Conservation (phyloP, 92 coral and sea anemone genomes). For the Metridium senile region DNA sequence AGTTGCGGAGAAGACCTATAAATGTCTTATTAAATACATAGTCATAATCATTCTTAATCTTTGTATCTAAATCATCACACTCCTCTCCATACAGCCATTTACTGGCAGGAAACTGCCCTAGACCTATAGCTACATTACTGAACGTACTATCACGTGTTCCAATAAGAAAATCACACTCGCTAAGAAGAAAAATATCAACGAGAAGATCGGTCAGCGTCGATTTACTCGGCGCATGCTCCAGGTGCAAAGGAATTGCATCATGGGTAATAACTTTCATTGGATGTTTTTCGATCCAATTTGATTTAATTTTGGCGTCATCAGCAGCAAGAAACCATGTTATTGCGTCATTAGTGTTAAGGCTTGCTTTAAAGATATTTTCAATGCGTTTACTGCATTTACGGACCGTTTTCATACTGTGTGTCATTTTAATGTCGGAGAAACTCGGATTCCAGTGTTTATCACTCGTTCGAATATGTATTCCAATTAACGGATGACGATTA, state of each 20-base stretch:
- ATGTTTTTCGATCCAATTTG: constrained; percentile 7
- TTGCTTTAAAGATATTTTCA: not conserved
- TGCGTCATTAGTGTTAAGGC: not conserved
- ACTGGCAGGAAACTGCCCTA: constrained; percentile 15
- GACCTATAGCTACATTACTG: constrained; percentile 20
- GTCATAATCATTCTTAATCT: not conserved
- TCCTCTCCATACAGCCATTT: constrained; percentile 44
- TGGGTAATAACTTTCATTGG: constrained; percentile 30
- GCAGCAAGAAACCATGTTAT: constrained; percentile 52
- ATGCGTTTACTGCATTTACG: constrained; percentile 30
- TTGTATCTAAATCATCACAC: constrained; percentile 6
- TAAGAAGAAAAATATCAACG: constrained; percentile 30
- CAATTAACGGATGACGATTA: constrained; percentile 22
- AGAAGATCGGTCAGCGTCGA: constrained; percentile 18
- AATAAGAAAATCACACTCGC: constrained; percentile 45
- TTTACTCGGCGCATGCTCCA: not conserved
- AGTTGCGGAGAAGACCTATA: not conserved
- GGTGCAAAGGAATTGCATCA: constrained; percentile 18
- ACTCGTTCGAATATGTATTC: constrained; percentile 52
- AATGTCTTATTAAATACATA: constrained; percentile 11
- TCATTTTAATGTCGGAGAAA: constrained; percentile 5
- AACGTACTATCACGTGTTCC: constrained; percentile 31
- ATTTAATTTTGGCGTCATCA: constrained; percentile 36
- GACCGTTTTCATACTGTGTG: constrained; percentile 25
- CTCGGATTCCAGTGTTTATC: constrained; percentile 37